Evolutionary conservation across 1,140 invertebrate genomes (phyloP), one percentile per base, ranked within the genome.

Genomic region (Diorhabda elongata): DNA sequence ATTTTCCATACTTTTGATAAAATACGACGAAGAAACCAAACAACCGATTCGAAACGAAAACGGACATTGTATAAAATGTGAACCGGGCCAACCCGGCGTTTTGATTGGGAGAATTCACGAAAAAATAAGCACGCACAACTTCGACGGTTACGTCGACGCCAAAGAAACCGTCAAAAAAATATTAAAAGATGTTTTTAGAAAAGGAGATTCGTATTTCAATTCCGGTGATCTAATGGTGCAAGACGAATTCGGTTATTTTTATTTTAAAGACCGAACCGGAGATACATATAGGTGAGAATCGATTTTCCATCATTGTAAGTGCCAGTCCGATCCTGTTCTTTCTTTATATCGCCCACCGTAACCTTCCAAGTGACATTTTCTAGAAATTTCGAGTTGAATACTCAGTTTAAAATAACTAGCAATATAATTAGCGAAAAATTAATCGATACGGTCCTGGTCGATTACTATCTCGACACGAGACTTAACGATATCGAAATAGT

Each of bases 251-350:
- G 96, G 96, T 3, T 98, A 97, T 81, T 92, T 95, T 76, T 98
- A 95, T 81, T 99, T 99, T 82, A 94, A 91, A 74, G 97, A 98
- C 79, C 87, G 97, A 73, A 97, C 93, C 11, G 97, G 97, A 7
- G 97, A 99, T 79, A 98, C 97, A 1, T 98, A 94, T 80, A 89
- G 94, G 85, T 88, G 81, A 79, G 66, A 26, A 26, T 26, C 26
- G 26, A 26, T 26, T 26, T 26, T 26, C 1, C 11, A 42, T 45
- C 9, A n/a, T 44, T 42, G 9, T 59, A 26, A 26, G 0, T 26
- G 26, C 26, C 26, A 26, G 26, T 26, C 26, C 26, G 26, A 26
- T 26, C 26, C 26, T 26, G 26, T 26, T 26, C 26, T 26, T 26
- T 26, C 26, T 26, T 26, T 26, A 26, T 26, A 26, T 26, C 26